phyloP scores from a whole-genome alignment of 2,113 vertebrate species.

The Microtus pennsylvanicus region DNA sequence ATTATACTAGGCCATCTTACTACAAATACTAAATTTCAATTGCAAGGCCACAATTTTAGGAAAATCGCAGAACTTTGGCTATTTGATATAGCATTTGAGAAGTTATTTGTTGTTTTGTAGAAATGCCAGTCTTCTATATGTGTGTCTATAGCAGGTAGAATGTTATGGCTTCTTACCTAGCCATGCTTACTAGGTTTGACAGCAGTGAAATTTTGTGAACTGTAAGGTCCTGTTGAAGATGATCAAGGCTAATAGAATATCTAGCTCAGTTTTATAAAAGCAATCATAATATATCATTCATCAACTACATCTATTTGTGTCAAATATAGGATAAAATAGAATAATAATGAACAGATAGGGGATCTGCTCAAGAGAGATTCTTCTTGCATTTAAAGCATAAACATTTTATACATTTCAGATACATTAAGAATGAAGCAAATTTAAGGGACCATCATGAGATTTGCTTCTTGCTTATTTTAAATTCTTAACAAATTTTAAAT shows the following conservation, averaged over 20 bases:
- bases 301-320: background rate
- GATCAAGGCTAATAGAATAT: background rate
- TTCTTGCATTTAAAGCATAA: background rate
- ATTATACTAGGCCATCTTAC: background rate
- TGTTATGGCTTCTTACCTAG: background rate
- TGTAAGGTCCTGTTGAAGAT: background rate
- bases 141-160: background rate
- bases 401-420: background rate
- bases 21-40: slow-evolving; percentile 25
- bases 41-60: slow-evolving; percentile 51
- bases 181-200: too few species aligned
- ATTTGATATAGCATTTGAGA: slow-evolving; percentile 29
- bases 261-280: background rate
- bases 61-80: slow-evolving; percentile 30
- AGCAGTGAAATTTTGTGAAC: background rate
- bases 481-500: background rate
- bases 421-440: background rate
- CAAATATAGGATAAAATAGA: slow-evolving; percentile 19
- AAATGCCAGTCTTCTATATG: background rate
- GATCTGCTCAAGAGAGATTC: background rate
- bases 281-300: background rate
- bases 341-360: background rate
- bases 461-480: slow-evolving; percentile 22
- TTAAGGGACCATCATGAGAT: background rate
- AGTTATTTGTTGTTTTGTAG: slow-evolving; percentile 15